phyloP scores from a whole-genome alignment of 2,797 vertebrate genomes.

The Cuculus canorus region DNA sequence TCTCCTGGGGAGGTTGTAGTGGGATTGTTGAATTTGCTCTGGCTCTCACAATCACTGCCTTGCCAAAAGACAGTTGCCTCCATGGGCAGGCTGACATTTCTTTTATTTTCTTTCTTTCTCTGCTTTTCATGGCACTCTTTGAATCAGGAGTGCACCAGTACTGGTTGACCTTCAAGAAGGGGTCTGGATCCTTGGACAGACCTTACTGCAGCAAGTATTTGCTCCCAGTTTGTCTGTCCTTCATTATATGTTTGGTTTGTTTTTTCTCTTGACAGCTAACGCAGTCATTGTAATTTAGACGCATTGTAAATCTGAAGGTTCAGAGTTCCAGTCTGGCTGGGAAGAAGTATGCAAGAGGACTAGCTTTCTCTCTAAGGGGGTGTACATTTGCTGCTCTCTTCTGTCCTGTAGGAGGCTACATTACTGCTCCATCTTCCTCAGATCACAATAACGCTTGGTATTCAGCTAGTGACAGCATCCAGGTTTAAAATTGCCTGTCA shows the following conservation, averaged over 20 bases:
- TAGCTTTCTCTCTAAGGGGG: background rate
- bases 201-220: background rate
- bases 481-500: background rate
- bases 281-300: background rate
- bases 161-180: background rate
- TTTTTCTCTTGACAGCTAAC: background rate
- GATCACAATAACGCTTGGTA: background rate
- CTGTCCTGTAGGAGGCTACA: background rate
- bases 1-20: background rate
- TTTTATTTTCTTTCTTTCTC: background rate
- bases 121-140: background rate
- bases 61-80: background rate
- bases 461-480: background rate
- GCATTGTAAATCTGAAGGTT: background rate
- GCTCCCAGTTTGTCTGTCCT: background rate
- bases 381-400: background rate
- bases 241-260: background rate
- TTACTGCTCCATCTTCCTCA: background rate
- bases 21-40: background rate
- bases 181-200: background rate
- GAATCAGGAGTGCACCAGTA: background rate
- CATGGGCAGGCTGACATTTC: background rate
- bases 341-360: background rate
- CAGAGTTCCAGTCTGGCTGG: background rate
- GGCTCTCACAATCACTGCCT: background rate